Evolutionary conservation across 2,113 vertebrate genomes (phyloP).

Genomic region (Okapia johnstoni): DNA sequence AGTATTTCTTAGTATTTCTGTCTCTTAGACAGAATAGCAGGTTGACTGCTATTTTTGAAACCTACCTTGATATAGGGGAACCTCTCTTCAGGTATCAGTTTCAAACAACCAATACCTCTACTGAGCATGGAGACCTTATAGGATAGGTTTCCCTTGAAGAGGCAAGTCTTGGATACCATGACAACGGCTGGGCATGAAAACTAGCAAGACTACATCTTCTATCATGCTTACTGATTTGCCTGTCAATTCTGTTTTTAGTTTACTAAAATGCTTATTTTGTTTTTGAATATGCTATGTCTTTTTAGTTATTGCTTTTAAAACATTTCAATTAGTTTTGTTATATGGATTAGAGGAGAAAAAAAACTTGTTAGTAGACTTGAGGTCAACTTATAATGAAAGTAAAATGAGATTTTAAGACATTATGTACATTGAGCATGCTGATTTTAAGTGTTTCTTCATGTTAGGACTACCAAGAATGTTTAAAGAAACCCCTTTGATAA

Average conservation of each 20-base stretch:
- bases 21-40: not conserved
- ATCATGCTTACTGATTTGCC: not conserved
- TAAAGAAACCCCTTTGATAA: not conserved
- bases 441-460: not conserved
- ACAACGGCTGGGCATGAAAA: not conserved
- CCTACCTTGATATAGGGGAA: not conserved
- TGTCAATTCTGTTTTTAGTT: not conserved
- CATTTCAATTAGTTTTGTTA: not conserved
- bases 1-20: not conserved
- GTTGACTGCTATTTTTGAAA: not conserved
- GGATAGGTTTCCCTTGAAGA: not conserved
- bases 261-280: not conserved
- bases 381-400: not conserved
- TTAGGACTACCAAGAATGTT: not conserved
- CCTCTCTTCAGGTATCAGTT: not conserved
- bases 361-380: not conserved
- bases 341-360: not conserved
- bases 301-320: not conserved
- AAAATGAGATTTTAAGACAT: not conserved
- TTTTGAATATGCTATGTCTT: not conserved
- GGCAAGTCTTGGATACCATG: not conserved
- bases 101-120: not conserved
- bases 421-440: not conserved
- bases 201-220: not conserved
- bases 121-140: not conserved